Percentiles rank a stretch among this genome's conserved stretches.
These are phyloP conservation scores for Pterois miles DNA, from an alignment of 2,797 vertebrate genomes.

Conservation along the genomic window DNA sequence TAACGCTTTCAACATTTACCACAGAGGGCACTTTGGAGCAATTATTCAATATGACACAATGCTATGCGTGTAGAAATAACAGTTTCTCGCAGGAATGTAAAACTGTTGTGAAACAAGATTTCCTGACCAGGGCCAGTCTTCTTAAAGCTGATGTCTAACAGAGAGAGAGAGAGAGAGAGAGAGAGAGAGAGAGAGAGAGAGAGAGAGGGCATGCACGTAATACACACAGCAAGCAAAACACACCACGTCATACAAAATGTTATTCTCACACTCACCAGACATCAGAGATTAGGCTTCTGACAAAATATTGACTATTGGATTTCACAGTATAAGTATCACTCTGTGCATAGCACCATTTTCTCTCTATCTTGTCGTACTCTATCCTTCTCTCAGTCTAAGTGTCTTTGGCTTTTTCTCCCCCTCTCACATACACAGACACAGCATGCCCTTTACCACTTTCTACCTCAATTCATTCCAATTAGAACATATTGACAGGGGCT, in stretches of 20 bases:
- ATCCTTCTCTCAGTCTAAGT: conserved; percentile 1
- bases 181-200: neutral
- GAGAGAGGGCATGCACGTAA: neutral
- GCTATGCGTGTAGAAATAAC: neutral
- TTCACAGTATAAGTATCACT: conserved; percentile 44
- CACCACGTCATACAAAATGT: conserved; percentile 45
- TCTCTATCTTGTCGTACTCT: neutral
- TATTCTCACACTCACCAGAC: conserved; percentile 38
- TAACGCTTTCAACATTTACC: neutral
- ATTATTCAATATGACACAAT: neutral
- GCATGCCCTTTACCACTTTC: conserved; percentile 47
- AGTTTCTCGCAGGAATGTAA: neutral
- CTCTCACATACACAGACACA: conserved; percentile 24
- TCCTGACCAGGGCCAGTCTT: neutral
- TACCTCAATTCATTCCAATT: conserved; percentile 53
- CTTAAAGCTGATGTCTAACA: conserved; percentile 14
- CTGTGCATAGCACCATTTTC: conserved; percentile 18
- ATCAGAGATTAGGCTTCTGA: conserved; percentile 46
- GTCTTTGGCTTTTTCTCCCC: neutral
- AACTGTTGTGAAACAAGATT: neutral
- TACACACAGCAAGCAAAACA: neutral
- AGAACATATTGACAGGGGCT: conserved; percentile 42
- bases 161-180: neutral
- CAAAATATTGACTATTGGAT: conserved; percentile 61
- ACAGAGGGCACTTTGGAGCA: neutral